Evolutionary conservation across 2,113 vertebrate species (phyloP).

Genomic region (Paratilapia polleni): DNA sequence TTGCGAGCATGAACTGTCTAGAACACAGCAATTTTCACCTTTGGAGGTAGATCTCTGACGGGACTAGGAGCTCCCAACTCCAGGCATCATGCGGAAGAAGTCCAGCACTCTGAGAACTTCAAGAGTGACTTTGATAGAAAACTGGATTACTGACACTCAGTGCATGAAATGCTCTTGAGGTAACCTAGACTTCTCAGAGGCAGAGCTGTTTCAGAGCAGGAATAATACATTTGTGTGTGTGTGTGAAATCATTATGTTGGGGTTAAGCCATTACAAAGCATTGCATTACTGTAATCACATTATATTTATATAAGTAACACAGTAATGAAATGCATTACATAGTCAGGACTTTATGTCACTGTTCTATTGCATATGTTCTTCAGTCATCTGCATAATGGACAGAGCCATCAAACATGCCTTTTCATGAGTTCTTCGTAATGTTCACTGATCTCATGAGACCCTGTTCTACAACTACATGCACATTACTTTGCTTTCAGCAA

Average conservation of each 20-base stretch:
- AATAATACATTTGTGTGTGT: background rate
- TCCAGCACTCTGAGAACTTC: conserved; percentile 10
- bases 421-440: background rate
- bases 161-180: conserved; percentile 18
- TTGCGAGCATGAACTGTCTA: conserved; percentile 20
- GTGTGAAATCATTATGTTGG: background rate
- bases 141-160: conserved; percentile 37
- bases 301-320: background rate
- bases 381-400: background rate
- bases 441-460: background rate
- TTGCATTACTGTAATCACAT: background rate
- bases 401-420: background rate
- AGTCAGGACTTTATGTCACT: background rate
- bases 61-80: conserved; percentile 34
- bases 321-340: background rate
- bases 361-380: background rate
- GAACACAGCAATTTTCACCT: conserved; percentile 46
- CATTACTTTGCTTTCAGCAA: background rate
- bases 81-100: conserved; percentile 18
- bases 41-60: conserved; percentile 41
- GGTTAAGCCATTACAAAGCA: background rate
- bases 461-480: background rate
- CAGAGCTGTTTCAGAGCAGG: background rate
- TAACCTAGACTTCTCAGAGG: background rate
- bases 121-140: conserved; percentile 41